Percentiles rank a stretch among this genome's conserved stretches.
phyloP scores from a whole-genome alignment of 2,113 vertebrate species.

The Falco punctatus region DNA sequence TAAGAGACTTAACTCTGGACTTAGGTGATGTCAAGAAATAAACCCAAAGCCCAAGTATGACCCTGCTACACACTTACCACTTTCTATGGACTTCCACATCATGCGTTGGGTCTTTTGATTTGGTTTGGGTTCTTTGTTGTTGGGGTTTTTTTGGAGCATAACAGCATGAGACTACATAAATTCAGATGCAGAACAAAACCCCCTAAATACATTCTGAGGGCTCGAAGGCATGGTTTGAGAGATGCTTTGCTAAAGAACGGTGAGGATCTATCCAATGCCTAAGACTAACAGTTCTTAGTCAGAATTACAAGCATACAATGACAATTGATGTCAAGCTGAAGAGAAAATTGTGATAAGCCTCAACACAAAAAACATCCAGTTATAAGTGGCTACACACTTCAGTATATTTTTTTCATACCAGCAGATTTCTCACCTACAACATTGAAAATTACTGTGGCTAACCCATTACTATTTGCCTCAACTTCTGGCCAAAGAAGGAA shows the following conservation, averaged over 20 bases:
- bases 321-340: not conserved
- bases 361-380: not conserved
- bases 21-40: not conserved
- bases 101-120: accelerated
- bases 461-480: not conserved
- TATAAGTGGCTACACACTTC: not conserved
- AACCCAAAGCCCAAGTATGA: not conserved
- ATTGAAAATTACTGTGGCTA: not conserved
- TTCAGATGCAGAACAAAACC: not conserved
- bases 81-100: not conserved
- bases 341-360: not conserved
- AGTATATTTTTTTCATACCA: not conserved
- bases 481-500: not conserved
- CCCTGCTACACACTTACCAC: not conserved
- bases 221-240: not conserved
- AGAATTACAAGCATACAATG: not conserved
- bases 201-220: not conserved
- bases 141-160: not conserved
- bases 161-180: not conserved
- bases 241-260: not conserved
- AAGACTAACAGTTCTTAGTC: not conserved
- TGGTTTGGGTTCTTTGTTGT: not conserved
- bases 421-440: not conserved
- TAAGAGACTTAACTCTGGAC: not conserved
- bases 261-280: not conserved